Evolutionary conservation across 1,140 invertebrate genomes (phyloP), one percentile per base, ranked within the genome.

Genomic region (Homarus americanus): DNA sequence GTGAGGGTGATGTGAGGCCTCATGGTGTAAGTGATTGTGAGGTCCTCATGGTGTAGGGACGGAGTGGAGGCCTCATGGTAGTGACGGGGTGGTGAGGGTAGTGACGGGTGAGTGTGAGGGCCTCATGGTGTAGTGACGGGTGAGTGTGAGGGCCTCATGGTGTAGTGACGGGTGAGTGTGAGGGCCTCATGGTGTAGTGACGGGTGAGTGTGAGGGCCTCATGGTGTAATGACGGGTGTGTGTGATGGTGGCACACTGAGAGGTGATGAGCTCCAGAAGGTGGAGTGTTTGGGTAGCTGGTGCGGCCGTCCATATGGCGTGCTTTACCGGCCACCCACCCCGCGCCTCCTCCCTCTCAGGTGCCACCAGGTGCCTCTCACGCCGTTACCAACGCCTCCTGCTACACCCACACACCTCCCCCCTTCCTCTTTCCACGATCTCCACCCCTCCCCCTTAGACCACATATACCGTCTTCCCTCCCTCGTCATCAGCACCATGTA

Each of bases 261-360:
- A 24, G 53, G 53, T n/a, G n/a, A n/a, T n/a, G 53, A 58, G 24
- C 53, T 24, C 53, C 53, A 87, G 49, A 41, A 12, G 49, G 86
- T 69, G 36, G 49, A 66, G 44, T 63, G 58, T 87, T 87, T 78
- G 44, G n/a, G n/a, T n/a, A n/a, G 40, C 32, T 76, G 44, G 58
- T 80, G 75, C 75, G 49, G 12, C 10, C 34, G 38, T 34, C 82
- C 82, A 76, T 86, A 86, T 86, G 83, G 83, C 83, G 83, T n/a
- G 10, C 5, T 28, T 86, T 53, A 41, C 41, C 72, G 83, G 72
- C 83, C 83, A 76, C 83, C 82, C 69, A 85, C 82, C 82, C 66
- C 63, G 40, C 63, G 34, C 66, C 53, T 41, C 5, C 79, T n/a
- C 34, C 63, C 63, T 72, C 36, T 15, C 49, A 38, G 36, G 36